Percentiles rank a stretch among this genome's conserved stretches.
These are phyloP conservation scores for Thaleichthys pacificus DNA, from an alignment of 2,797 vertebrate species.

Conservation along the genomic window DNA sequence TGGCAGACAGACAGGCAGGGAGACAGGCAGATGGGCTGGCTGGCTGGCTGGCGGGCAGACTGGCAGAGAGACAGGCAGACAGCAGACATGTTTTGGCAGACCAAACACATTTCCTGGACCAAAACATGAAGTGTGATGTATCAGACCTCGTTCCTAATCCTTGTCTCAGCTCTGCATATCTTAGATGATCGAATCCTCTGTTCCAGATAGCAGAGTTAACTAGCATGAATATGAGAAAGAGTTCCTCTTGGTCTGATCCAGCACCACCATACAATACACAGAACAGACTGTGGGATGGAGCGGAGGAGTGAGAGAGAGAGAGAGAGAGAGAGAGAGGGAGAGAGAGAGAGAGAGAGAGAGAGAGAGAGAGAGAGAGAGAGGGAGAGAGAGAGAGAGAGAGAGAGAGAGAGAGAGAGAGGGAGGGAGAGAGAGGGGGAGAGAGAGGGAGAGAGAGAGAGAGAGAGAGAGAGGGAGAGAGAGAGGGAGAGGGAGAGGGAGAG, in stretches of 20 bases:
- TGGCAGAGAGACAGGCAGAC: background rate
- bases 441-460: background rate
- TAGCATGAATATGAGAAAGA: constrained; percentile 63
- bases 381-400: constrained; percentile 44
- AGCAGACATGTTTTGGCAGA: background rate
- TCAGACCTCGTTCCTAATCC: too few relatives aligned
- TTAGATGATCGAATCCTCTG: constrained; percentile 10
- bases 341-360: background rate
- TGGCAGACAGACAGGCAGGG: constrained; percentile 32
- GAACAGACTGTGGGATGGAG: background rate
- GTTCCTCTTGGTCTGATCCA: constrained; percentile 55
- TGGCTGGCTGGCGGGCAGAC: constrained; percentile 20
- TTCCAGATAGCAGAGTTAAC: constrained; percentile 30
- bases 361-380: too few relatives aligned
- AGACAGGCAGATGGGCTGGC: background rate
- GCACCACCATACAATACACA: background rate
- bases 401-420: background rate
- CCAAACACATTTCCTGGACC: constrained; percentile 9
- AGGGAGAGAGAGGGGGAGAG: constrained; percentile 8
- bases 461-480: background rate
- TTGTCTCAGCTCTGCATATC: too few relatives aligned
- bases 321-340: background rate
- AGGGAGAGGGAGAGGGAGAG: constrained; percentile 27
- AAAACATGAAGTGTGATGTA: too few relatives aligned
- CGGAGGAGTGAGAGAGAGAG: background rate